These are phyloP conservation scores for Leptopilina boulardi DNA, from an alignment of 1,140 invertebrate species.

Conservation along the genomic window DNA sequence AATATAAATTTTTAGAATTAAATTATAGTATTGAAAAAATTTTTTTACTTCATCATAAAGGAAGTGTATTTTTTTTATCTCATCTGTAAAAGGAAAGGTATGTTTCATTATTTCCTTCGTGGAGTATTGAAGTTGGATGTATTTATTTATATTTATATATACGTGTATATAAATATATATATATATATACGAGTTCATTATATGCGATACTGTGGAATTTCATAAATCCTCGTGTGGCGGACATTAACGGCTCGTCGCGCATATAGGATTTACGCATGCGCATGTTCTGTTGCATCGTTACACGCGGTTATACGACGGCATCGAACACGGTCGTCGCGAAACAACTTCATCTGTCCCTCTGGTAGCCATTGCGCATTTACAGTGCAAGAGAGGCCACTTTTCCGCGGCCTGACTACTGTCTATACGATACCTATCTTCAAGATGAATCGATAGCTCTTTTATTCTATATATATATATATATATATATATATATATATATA, in stretches of 20 bases:
- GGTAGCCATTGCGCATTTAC: constrained; percentile 56
- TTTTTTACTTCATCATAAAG: too few relatives aligned
- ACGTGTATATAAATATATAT: too few relatives aligned
- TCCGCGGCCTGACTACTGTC: constrained; percentile 56
- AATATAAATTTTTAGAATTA: too few relatives aligned
- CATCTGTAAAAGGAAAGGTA: too few relatives aligned
- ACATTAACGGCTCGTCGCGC: constrained; percentile 11
- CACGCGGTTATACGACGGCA: constrained; percentile 39
- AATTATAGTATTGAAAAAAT: too few relatives aligned
- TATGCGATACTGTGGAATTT: background rate
- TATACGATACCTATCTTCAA: constrained; percentile 62
- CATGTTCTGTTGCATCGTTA: constrained; percentile 11
- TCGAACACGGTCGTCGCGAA: constrained; percentile 49
- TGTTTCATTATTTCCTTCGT: background rate
- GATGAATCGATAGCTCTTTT: constrained; percentile 63
- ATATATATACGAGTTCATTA: too few relatives aligned
- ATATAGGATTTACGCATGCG: constrained; percentile 18
- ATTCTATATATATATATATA: too few relatives aligned
- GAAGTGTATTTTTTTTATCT: too few relatives aligned
- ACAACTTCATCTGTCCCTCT: constrained; percentile 61
- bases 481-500: too few relatives aligned
- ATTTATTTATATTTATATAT: too few relatives aligned
- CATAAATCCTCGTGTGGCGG: constrained; percentile 3
- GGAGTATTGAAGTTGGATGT: background rate
- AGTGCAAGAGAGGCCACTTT: constrained; percentile 46